Base-by-base conservation (phyloP, 2,113 vertebrate genomes). In the Anarrhichthys ocellatus region DNA sequence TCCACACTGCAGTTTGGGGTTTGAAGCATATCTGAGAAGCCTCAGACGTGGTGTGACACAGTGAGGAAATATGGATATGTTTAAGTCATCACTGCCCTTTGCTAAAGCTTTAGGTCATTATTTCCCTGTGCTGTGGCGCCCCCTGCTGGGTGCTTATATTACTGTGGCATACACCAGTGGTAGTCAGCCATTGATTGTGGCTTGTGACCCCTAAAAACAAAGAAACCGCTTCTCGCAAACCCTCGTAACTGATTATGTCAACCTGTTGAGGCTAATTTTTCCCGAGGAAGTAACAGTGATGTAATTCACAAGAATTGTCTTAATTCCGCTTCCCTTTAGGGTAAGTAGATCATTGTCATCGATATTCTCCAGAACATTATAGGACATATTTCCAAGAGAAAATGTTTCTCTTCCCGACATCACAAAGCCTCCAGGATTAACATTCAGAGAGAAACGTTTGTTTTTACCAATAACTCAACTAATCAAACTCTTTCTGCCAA, bases 81-180 rank as follows among this genome's bases (percentile, higher is more conserved):
- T 78, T 5, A 58, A 84, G 80, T 61, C 83, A 73, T 84, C 64
- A 80, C 24, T 7, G 73, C 13, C 0, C 1, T 8, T 29, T 7
- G 0, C 2, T 0, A 9, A 8, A 46, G 18, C n/a, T 15, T 4
- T 0, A 58, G 1, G 34, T 9, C 8, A 42, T 56, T 46, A 0
- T 36, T 81, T 34, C 15, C 56, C 68, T 86, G 74, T 72, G 73
- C 72, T 84, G 61, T 65, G 76, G 46, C 71, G 22, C 90, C 87
- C 73, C 80, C 93, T 93, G 67, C 42, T 87, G 93, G 75, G 80
- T 1, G 0, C 17, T 1, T 3, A 0, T 5, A 1, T 14, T 6
- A 29, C 1, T 27, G 18, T 1, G 36, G 2, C 0, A 8, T 8
- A 46, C 20, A 54, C 2, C 20, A 27, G 15, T 9, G 4, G 40